A percentile compares a stretch with the other conserved stretches of the same genome.
These are phyloP conservation scores for Leucopsar rothschildi DNA, from an alignment of 2,113 vertebrate genomes.

Conservation along the genomic window DNA sequence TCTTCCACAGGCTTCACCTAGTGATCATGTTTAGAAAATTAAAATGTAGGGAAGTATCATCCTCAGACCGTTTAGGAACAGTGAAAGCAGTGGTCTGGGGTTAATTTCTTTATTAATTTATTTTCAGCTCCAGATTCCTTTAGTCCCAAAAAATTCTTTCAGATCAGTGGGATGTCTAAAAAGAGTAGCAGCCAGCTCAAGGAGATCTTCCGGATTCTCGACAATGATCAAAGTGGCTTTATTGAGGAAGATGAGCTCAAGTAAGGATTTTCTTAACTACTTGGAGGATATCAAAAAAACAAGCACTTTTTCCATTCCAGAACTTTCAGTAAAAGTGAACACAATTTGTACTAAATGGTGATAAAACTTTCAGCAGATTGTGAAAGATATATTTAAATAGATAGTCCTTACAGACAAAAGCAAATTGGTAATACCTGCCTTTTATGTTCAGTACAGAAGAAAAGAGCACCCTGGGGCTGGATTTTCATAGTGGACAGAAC, in stretches of 20 bases:
- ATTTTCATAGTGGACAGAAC: background rate
- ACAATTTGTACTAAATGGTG: background rate
- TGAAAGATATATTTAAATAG: background rate
- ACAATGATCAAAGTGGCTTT: constrained; percentile 92
- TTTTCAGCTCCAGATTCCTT: constrained; percentile 89
- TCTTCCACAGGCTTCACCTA: background rate
- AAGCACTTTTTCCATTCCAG: background rate
- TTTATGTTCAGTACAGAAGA: background rate
- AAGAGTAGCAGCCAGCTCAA: constrained; percentile 87
- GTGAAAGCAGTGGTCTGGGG: background rate
- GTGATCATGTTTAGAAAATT: background rate
- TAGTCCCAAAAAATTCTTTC: constrained; percentile 93
- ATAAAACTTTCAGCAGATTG: background rate
- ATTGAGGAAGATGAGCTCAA: constrained; percentile 93
- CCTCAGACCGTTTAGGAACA: background rate
- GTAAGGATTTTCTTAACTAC: constrained; percentile 70
- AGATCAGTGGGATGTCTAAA: constrained; percentile 89
- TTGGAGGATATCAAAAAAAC: background rate
- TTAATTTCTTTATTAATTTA: constrained; percentile 53
- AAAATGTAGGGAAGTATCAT: background rate
- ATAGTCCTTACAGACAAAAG: background rate
- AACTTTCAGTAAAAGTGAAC: background rate
- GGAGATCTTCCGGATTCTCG: constrained; percentile 88
- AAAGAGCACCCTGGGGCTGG: background rate
- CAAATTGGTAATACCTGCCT: background rate